phyloP scores from a whole-genome alignment of 1,140 invertebrate species.

The Bombus waltoni region DNA sequence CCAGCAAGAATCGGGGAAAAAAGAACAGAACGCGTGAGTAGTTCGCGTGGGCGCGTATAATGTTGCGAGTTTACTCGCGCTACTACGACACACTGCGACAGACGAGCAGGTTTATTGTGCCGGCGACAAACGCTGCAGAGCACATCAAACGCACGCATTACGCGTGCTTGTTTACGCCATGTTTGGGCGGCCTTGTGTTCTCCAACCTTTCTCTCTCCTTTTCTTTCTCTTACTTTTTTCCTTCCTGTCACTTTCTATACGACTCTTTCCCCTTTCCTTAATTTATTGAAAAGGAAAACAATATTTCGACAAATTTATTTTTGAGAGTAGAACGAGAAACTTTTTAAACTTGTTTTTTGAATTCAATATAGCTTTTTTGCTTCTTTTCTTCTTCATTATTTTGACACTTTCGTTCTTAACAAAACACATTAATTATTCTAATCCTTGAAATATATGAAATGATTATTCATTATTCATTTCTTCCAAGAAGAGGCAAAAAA shows the following conservation, averaged over 20 bases:
- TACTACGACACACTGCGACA: background rate
- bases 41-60: slow-evolving; percentile 16
- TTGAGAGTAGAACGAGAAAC: no score
- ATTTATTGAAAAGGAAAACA: background rate
- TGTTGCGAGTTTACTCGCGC: slow-evolving; percentile 22
- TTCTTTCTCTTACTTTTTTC: background rate
- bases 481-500: no score
- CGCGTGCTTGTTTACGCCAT: slow-evolving; percentile 29
- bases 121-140: slow-evolving; percentile 56
- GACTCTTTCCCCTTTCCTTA: no score
- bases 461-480: no score
- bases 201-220: background rate
- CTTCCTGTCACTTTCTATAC: background rate
- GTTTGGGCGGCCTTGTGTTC: background rate
- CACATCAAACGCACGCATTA: slow-evolving; percentile 54
- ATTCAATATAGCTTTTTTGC: no score
- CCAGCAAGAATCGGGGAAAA: background rate
- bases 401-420: no score
- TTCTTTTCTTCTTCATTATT: no score
- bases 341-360: no score
- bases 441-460: no score
- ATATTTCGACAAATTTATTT: no score
- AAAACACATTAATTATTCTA: no score
- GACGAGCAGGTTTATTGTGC: slow-evolving; percentile 53
- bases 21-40: background rate